Evolutionary conservation across 2,797 vertebrate species (phyloP).

Genomic region (Sarcophilus harrisii): DNA sequence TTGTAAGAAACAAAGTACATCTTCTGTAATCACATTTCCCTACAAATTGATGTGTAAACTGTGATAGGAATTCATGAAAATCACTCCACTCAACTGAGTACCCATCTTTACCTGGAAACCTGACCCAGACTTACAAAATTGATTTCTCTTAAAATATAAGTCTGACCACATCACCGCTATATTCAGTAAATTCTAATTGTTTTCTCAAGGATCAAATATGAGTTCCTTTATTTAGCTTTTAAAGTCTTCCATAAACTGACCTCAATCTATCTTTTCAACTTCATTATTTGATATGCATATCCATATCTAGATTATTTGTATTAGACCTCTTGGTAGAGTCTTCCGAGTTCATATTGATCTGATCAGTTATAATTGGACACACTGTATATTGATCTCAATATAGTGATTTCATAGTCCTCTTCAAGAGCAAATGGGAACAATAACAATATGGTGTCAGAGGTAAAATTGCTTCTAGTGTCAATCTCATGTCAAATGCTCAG

Average conservation of each 20-base stretch:
- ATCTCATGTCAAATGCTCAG: neutral
- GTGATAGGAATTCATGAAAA: slow-evolving; percentile 46
- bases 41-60: slow-evolving; percentile 55
- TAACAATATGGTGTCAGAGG: neutral
- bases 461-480: neutral
- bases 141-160: neutral
- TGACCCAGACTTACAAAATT: slow-evolving; percentile 13
- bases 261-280: neutral
- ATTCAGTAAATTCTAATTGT: neutral
- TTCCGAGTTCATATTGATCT: no score
- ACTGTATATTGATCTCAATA: neutral
- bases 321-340: no score
- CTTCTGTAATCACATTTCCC: slow-evolving; percentile 41
- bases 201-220: neutral
- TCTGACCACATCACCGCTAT: neutral
- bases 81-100: slow-evolving; percentile 28
- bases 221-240: neutral
- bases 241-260: neutral
- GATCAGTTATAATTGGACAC: neutral
- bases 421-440: neutral
- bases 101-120: slow-evolving; percentile 48
- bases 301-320: no score
- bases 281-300: neutral
- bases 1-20: slow-evolving; percentile 37
- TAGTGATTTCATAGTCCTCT: neutral